These are phyloP conservation scores for Hydriomena furcata DNA, from an alignment of 2,888 invertebrate genomes.

Conservation along the genomic window DNA sequence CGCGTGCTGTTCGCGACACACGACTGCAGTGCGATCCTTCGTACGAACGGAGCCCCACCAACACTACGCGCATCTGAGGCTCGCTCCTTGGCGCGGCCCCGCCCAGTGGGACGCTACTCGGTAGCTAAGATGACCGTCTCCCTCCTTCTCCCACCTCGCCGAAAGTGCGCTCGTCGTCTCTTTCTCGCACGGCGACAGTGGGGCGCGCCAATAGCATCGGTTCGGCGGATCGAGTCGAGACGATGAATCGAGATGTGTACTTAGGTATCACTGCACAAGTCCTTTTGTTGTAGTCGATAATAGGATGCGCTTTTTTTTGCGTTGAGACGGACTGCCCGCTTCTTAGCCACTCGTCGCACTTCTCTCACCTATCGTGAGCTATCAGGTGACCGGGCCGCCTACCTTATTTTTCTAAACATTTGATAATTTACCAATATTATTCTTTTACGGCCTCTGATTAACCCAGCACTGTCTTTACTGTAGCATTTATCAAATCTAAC, in stretches of 20 bases:
- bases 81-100: slow-evolving; percentile 84
- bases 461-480: too few species aligned
- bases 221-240: slow-evolving; percentile 81
- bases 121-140: slow-evolving; percentile 80
- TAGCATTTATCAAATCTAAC: too few species aligned
- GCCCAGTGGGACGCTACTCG: slow-evolving; percentile 84
- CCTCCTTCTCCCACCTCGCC: slow-evolving; percentile 68
- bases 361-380: slow-evolving; percentile 35
- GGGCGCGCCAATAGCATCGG: slow-evolving; percentile 83
- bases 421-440: too few species aligned
- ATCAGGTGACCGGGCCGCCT: slow-evolving; percentile 10
- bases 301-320: slow-evolving; percentile 81
- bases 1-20: slow-evolving; percentile 75
- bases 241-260: slow-evolving; percentile 84
- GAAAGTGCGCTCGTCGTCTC: slow-evolving; percentile 56
- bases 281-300: slow-evolving; percentile 84
- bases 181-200: slow-evolving; percentile 76
- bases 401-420: slow-evolving; percentile 1
- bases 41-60: slow-evolving; percentile 84
- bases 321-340: slow-evolving; percentile 68
- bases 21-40: slow-evolving; percentile 85
- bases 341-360: slow-evolving; percentile 52
- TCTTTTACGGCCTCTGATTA: too few species aligned
- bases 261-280: slow-evolving; percentile 83
- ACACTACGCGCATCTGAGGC: slow-evolving; percentile 85